A percentile compares a stretch with the other conserved stretches of the same genome.
Conservation (phyloP, 2,797 vertebrate genomes). For the Pristis pectinata region DNA sequence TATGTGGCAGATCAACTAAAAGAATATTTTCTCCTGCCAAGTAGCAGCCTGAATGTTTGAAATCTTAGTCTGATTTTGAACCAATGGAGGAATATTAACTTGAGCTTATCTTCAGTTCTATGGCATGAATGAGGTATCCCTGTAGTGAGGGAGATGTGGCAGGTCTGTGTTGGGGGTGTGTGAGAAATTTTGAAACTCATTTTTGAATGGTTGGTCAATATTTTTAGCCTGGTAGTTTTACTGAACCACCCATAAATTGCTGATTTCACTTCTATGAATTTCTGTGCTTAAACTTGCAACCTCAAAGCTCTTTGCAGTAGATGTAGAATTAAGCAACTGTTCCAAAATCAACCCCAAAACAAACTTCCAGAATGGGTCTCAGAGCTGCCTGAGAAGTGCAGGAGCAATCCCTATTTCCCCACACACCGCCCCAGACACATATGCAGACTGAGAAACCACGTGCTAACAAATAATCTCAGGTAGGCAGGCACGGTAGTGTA, state of each 20-base stretch:
- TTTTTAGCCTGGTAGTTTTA: neutral
- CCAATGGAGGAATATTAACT: neutral
- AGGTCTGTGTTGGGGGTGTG: neutral
- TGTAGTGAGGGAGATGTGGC: neutral
- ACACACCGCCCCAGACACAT: neutral
- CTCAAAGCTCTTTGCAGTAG: neutral
- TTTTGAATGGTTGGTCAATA: neutral
- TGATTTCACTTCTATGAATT: neutral
- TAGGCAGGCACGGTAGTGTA: too few relatives aligned
- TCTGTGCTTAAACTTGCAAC: neutral
- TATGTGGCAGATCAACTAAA: neutral
- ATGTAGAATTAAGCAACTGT: neutral
- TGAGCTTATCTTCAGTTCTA: neutral
- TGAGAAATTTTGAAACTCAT: neutral
- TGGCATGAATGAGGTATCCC: neutral
- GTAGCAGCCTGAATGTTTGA: neutral
- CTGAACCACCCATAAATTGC: neutral
- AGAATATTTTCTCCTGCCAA: neutral
- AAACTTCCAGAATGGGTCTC: neutral
- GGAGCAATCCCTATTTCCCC: neutral
- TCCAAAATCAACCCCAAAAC: neutral
- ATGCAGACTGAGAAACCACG: neutral
- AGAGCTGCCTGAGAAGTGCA: neutral
- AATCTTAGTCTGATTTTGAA: neutral
- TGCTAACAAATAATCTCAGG: neutral